These are phyloP conservation scores for Lapara coniferarum DNA, from an alignment of 2,888 invertebrate genomes.

Conservation along the genomic window DNA sequence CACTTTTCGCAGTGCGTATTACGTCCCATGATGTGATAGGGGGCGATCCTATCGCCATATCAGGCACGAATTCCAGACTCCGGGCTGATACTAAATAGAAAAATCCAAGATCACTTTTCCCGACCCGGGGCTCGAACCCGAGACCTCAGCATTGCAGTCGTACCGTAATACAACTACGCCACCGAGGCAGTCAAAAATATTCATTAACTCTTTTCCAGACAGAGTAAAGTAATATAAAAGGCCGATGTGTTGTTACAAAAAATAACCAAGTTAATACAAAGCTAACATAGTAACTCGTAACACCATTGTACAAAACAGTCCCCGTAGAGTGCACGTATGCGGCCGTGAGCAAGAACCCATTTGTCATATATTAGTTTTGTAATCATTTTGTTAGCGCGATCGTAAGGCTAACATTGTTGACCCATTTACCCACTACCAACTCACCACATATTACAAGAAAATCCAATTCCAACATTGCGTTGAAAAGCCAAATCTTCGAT, in stretches of 20 bases:
- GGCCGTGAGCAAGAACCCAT: constrained; percentile 7
- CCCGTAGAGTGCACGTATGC: background rate
- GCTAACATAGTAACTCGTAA: constrained; percentile 1
- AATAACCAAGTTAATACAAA: background rate
- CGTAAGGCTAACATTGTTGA: constrained; percentile 11
- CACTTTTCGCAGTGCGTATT: no score
- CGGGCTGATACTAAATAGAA: no score
- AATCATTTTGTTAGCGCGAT: background rate
- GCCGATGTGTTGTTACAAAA: constrained; percentile 3
- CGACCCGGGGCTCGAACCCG: no score
- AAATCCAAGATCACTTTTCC: no score
- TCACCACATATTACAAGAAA: constrained; percentile 15
- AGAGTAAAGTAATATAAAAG: background rate
- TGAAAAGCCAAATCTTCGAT: constrained; percentile 31
- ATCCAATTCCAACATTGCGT: constrained; percentile 23
- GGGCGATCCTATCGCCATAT: no score
- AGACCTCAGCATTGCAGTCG: no score
- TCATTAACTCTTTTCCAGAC: no score
- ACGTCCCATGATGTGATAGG: no score
- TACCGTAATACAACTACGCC: no score
- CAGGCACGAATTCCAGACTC: no score
- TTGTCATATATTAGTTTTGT: constrained; percentile 18
- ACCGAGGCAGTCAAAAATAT: no score
- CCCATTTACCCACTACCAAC: constrained; percentile 5
- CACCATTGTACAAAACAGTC: constrained; percentile 15